These are phyloP conservation scores for Microcebus murinus DNA, from an alignment of 2,113 vertebrate genomes.

Conservation along the genomic window DNA sequence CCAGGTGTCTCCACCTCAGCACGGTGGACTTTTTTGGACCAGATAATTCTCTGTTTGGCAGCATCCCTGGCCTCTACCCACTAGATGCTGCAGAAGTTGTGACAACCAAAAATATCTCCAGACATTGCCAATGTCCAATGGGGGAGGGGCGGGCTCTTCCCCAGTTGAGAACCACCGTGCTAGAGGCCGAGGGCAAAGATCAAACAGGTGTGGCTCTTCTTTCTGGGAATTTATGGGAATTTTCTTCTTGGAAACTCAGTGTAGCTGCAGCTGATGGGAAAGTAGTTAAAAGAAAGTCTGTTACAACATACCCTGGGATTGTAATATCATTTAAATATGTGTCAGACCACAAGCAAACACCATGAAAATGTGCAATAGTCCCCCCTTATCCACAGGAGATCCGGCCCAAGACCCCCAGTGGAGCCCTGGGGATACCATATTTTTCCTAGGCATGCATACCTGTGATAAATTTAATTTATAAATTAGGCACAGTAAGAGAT, in stretches of 20 bases:
- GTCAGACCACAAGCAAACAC: neutral
- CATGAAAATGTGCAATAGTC: neutral
- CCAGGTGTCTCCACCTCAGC: too few species aligned
- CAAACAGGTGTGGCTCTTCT: accelerated
- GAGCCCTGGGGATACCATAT: too few species aligned
- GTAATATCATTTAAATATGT: too few species aligned
- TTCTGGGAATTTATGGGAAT: neutral
- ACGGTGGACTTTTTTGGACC: accelerated
- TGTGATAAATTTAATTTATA: neutral
- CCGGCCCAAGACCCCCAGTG: neutral
- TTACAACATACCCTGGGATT: accelerated
- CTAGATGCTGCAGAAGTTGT: neutral
- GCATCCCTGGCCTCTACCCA: neutral
- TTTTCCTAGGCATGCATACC: neutral
- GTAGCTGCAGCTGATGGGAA: too few species aligned
- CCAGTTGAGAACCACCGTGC: neutral
- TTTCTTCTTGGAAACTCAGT: neutral
- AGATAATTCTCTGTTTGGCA: neutral
- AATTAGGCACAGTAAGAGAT: neutral
- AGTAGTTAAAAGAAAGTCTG: neutral
- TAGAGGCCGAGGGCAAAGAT: neutral
- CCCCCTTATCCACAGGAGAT: neutral
- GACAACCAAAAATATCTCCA: neutral
- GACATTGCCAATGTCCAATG: accelerated
- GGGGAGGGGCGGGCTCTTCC: accelerated